Percentiles rank a stretch among this genome's conserved stretches.
Conservation (phyloP, 1,140 invertebrate genomes). For the Steinernema khuongi region DNA sequence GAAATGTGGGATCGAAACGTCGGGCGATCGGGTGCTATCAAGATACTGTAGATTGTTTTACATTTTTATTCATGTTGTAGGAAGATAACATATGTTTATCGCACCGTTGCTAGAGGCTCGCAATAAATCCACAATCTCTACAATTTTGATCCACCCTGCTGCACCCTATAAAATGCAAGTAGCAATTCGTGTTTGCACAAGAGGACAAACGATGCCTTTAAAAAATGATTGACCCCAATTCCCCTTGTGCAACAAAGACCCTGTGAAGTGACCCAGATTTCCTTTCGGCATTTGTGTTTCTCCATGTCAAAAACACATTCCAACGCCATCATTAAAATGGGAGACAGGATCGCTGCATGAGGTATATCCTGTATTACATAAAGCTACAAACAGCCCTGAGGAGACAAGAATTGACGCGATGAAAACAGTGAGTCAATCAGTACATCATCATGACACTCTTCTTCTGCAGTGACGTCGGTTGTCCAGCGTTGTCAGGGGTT, state of each 20-base stretch:
- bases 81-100: too few species aligned
- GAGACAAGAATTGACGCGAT: neutral
- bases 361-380: neutral
- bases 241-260: neutral
- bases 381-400: neutral
- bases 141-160: too few species aligned
- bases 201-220: too few species aligned
- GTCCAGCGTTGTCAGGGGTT: constrained; percentile 33
- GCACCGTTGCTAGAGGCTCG: too few species aligned
- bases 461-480: neutral
- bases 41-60: neutral
- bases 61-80: neutral
- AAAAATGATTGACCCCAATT: neutral
- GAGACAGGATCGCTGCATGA: neutral
- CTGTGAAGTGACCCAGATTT: neutral
- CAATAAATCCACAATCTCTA: too few species aligned
- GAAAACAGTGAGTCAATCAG: neutral
- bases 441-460: constrained; percentile 10
- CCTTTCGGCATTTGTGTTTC: neutral
- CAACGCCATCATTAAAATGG: neutral
- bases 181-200: too few species aligned
- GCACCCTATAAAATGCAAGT: too few species aligned
- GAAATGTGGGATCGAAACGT: too few species aligned
- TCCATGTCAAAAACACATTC: neutral
- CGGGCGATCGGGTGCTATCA: too few species aligned